Evolutionary conservation across 2,113 vertebrate genomes (phyloP).

Genomic region (Megatriorchis doriae): DNA sequence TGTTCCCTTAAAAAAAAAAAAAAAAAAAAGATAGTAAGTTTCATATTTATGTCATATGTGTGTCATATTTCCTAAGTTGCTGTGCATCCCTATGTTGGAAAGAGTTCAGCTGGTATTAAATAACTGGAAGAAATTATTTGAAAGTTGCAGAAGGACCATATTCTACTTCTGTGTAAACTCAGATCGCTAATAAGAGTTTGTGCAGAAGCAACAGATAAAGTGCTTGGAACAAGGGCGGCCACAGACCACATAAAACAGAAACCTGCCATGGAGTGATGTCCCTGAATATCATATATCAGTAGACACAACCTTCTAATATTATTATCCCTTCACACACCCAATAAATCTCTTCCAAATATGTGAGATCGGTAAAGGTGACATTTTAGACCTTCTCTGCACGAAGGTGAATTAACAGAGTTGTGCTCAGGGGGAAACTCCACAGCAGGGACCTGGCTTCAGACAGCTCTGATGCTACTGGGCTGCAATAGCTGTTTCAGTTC

Average conservation of each 20-base stretch:
- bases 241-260: background rate
- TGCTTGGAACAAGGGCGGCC: background rate
- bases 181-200: background rate
- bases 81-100: background rate
- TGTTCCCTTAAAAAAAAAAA: background rate
- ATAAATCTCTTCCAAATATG: background rate
- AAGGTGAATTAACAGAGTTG: background rate
- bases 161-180: background rate
- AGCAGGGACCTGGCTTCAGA: background rate
- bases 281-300: background rate
- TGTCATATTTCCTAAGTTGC: background rate
- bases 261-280: background rate
- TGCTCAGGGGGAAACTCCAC: background rate
- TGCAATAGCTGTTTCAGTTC: background rate
- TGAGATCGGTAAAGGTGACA: background rate
- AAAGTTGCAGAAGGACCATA: background rate
- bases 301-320: background rate
- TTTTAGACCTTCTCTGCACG: background rate
- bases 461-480: background rate
- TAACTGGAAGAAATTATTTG: background rate
- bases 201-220: background rate
- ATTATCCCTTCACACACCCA: background rate
- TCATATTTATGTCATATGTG: background rate
- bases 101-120: background rate
- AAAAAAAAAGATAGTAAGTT: background rate